Conservation (phyloP, 2,888 invertebrate genomes). For the Melinopterus prodromus region DNA sequence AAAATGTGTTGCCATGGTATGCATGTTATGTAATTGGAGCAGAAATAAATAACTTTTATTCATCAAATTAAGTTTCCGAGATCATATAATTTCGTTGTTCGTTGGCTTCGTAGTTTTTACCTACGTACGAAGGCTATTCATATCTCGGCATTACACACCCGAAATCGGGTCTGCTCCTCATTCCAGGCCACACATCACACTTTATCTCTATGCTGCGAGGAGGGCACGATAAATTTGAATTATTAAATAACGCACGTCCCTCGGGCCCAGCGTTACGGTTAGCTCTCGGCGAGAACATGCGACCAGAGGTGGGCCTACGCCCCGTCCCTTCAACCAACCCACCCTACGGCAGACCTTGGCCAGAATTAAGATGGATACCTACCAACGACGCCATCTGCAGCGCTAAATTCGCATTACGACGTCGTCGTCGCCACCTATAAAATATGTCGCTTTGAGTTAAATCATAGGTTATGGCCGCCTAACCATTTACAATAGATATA, state of each 20-base stretch:
- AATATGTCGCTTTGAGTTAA: background rate
- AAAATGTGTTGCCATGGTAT: no score
- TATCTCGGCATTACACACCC: background rate
- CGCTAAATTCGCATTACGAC: constrained; percentile 18
- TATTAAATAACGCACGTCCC: constrained; percentile 18
- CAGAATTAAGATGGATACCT: constrained; percentile 19
- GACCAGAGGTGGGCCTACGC: background rate
- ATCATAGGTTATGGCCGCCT: constrained; percentile 5
- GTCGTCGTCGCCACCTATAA: constrained; percentile 5
- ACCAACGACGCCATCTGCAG: constrained; percentile 16
- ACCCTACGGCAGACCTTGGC: background rate
- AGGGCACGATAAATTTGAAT: constrained; percentile 20
- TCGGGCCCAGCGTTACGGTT: background rate
- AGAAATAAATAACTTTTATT: no score
- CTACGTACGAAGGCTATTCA: background rate
- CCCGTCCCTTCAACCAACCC: background rate
- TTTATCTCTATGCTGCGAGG: background rate
- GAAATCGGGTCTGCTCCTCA: background rate
- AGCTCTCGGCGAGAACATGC: background rate
- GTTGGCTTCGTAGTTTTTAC: background rate
- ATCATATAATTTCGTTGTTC: no score
- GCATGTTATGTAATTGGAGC: no score
- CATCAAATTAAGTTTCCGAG: no score
- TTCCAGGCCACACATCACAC: background rate
- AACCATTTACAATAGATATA: constrained; percentile 23